Conservation (phyloP, 2,113 vertebrate species). For the Spheniscus mendiculus region DNA sequence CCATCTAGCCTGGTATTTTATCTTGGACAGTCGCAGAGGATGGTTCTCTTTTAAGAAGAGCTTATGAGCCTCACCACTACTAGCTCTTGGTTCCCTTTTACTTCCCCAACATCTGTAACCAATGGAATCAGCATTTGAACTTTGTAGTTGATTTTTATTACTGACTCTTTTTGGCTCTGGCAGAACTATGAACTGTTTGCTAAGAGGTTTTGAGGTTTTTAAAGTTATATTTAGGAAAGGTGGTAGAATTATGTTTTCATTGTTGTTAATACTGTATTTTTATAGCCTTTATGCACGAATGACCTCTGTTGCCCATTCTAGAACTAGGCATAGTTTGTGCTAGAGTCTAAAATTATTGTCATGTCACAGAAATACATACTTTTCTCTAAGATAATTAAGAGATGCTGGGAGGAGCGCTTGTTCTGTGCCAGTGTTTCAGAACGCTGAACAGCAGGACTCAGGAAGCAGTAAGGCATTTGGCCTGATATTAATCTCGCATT, state of each 20-base stretch:
- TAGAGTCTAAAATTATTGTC: background rate
- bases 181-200: background rate
- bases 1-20: background rate
- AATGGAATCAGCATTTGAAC: background rate
- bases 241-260: background rate
- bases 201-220: background rate
- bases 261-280: background rate
- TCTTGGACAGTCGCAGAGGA: background rate
- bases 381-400: background rate
- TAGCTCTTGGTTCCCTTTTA: background rate
- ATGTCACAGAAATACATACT: background rate
- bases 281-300: background rate
- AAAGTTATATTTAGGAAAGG: background rate
- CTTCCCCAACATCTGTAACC: background rate
- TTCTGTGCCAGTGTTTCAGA: conserved; percentile 5
- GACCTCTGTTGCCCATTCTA: background rate
- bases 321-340: background rate
- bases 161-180: background rate
- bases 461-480: conserved; percentile 18
- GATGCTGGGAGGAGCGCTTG: background rate
- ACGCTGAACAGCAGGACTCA: conserved; percentile 12
- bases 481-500: background rate
- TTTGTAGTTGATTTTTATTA: background rate
- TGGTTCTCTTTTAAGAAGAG: background rate
- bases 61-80: background rate